Evolutionary conservation across 2,113 vertebrate species (phyloP).

Genomic region (Gasterosteus aculeatus): DNA sequence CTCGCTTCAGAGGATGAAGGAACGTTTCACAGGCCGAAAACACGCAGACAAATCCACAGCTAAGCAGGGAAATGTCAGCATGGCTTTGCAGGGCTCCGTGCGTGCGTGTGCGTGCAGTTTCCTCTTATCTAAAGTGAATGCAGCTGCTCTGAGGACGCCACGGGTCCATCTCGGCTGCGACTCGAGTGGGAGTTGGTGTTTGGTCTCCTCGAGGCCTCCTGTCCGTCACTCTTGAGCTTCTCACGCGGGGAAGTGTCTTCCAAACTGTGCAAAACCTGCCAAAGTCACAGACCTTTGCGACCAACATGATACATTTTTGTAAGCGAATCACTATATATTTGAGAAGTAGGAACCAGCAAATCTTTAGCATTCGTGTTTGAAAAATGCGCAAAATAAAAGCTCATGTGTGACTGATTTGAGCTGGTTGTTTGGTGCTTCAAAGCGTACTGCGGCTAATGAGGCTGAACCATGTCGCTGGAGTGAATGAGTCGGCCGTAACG

Average conservation of each 20-base stretch:
- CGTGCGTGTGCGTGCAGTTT: slow-evolving; percentile 32
- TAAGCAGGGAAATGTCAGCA: slow-evolving; percentile 47
- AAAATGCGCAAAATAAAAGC: neutral
- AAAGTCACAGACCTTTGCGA: neutral
- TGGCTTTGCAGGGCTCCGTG: slow-evolving; percentile 3
- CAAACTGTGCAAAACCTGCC: neutral
- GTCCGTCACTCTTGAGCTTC: neutral
- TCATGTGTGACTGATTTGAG: neutral
- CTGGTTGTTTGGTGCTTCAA: neutral
- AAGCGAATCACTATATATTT: neutral
- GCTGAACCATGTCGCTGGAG: neutral
- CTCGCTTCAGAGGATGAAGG: neutral
- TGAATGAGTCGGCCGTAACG: neutral
- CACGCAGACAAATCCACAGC: slow-evolving; percentile 41
- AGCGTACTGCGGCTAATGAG: neutral
- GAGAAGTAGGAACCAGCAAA: neutral
- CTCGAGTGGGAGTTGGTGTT: slow-evolving; percentile 22
- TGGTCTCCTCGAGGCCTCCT: slow-evolving; percentile 26
- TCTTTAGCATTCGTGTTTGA: no score
- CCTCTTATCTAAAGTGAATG: slow-evolving; percentile 59
- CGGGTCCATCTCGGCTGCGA: slow-evolving; percentile 3
- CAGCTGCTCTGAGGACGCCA: slow-evolving; percentile 49
- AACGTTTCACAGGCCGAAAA: slow-evolving; percentile 59
- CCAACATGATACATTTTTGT: neutral
- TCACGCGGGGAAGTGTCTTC: neutral